Percentiles rank a stretch among this genome's conserved stretches.
phyloP scores from a whole-genome alignment of 2,113 vertebrate genomes.

The Prunella himalayana region DNA sequence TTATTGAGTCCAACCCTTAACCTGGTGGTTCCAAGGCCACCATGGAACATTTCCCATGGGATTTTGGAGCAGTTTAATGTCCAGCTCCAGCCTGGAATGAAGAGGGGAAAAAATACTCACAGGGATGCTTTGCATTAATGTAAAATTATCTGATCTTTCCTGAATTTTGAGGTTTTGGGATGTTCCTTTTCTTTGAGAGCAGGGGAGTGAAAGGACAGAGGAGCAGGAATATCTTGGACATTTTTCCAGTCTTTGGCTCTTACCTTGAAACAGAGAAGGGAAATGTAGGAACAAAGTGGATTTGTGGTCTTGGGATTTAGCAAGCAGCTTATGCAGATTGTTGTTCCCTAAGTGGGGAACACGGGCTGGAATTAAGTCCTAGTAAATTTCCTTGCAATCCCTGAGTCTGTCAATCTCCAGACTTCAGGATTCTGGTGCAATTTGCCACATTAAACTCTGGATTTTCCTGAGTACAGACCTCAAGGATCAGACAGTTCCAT shows the following conservation, averaged over 20 bases:
- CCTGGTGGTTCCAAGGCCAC: not conserved
- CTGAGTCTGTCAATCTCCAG: not conserved
- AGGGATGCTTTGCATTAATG: accelerated
- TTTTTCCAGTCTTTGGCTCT: not conserved
- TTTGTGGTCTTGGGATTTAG: not conserved
- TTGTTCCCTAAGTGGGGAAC: not conserved
- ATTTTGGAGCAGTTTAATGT: not conserved
- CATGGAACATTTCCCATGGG: not conserved
- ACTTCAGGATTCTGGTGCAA: not conserved
- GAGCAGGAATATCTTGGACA: not conserved
- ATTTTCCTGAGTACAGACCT: not conserved
- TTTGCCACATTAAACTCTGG: not conserved
- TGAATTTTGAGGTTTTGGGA: not conserved
- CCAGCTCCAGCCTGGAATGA: not conserved
- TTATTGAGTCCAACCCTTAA: not conserved
- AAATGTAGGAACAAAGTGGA: not conserved
- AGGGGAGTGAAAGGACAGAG: not conserved
- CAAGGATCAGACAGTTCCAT: not conserved
- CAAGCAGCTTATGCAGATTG: not conserved
- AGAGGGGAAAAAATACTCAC: not conserved
- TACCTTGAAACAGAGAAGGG: not conserved
- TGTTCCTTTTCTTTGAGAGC: not conserved
- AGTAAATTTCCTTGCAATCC: not conserved
- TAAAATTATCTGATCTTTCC: not conserved
- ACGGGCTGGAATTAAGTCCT: not conserved